Conservation (phyloP, 2,888 invertebrate species). For the Osedax frankpressi region DNA sequence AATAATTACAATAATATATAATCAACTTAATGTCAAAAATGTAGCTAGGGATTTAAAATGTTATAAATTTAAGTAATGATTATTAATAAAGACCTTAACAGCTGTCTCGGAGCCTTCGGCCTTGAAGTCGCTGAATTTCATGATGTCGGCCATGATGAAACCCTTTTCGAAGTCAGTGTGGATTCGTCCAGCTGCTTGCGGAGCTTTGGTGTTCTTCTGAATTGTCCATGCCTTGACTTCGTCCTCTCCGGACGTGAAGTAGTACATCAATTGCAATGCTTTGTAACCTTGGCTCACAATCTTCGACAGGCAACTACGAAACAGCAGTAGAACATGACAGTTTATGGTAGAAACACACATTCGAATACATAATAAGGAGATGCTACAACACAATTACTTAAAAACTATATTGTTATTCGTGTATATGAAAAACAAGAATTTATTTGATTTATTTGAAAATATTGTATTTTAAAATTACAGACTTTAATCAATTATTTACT, state of each 20-base stretch:
- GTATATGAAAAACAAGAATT: too few species aligned
- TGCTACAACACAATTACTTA: too few species aligned
- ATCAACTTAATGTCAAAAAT: too few species aligned
- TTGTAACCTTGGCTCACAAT: conserved; percentile 95
- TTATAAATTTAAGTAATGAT: neutral
- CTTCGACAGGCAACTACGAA: conserved; percentile 73
- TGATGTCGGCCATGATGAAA: conserved; percentile 99
- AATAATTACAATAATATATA: too few species aligned
- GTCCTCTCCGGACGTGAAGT: conserved; percentile 91
- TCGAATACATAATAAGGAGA: too few species aligned
- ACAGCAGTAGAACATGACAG: too few species aligned
- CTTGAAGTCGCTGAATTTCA: conserved; percentile 93
- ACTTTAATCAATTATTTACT: too few species aligned
- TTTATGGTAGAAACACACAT: too few species aligned
- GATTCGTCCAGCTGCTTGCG: conserved; percentile 93
- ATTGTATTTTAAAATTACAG: too few species aligned
- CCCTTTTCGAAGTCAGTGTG: conserved; percentile 99
- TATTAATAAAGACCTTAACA: conserved; percentile 55
- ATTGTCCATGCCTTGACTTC: conserved; percentile 99
- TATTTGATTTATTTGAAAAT: too few species aligned
- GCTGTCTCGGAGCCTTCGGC: conserved; percentile 84
- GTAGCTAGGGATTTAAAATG: too few species aligned
- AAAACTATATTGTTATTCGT: too few species aligned
- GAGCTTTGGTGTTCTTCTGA: conserved; percentile 92
- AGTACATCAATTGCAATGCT: conserved; percentile 85